Conservation (phyloP, 2,888 invertebrate genomes). For the Diplolepis rosae region DNA sequence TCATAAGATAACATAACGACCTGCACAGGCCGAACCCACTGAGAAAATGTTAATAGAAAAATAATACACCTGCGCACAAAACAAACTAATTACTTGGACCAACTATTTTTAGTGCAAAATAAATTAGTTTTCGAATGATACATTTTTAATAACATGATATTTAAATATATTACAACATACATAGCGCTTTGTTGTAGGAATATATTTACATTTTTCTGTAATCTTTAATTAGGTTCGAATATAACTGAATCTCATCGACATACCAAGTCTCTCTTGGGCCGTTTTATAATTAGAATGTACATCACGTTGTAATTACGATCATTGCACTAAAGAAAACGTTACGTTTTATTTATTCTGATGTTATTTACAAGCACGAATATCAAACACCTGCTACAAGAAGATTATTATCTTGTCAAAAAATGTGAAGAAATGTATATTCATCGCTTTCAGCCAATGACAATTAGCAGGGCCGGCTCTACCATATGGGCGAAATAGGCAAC, state of each 20-base stretch:
- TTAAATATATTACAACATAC: not conserved
- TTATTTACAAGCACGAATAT: not conserved
- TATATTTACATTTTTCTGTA: not conserved
- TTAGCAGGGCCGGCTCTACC: too few relatives aligned
- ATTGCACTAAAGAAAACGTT: not conserved
- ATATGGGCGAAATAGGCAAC: too few relatives aligned
- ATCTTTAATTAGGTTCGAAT: not conserved
- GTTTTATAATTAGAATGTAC: not conserved
- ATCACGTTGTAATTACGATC: not conserved
- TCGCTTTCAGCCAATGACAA: too few relatives aligned
- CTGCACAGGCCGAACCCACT: not conserved
- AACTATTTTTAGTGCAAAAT: not conserved
- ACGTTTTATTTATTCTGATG: not conserved
- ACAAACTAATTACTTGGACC: too few relatives aligned
- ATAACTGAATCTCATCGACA: not conserved
- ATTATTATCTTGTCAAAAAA: too few relatives aligned
- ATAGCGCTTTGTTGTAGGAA: not conserved
- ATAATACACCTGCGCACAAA: too few relatives aligned
- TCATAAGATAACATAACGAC: slow-evolving; percentile 12
- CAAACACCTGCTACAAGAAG: too few relatives aligned
- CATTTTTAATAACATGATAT: too few relatives aligned
- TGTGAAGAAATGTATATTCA: too few relatives aligned
- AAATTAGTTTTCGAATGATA: too few relatives aligned
- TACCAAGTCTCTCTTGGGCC: not conserved
- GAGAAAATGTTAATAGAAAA: not conserved